A percentile compares a stretch with the other conserved stretches of the same genome.
phyloP scores from a whole-genome alignment of 2,113 vertebrate species.

The Colinus virginianus region DNA sequence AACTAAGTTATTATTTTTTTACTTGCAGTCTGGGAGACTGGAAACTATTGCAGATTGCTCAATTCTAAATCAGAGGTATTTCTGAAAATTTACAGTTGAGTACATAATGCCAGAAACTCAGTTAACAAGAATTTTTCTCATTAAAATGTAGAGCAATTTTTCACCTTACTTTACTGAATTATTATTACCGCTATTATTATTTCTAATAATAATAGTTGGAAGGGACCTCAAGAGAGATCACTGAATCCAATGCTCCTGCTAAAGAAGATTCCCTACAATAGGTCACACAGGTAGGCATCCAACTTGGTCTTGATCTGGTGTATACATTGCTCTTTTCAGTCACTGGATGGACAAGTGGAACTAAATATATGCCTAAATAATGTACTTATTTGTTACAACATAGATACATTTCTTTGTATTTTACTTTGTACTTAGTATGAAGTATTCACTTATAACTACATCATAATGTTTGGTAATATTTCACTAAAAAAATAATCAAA shows the following conservation, averaged over 20 bases:
- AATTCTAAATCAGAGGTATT: background rate
- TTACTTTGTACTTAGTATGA: background rate
- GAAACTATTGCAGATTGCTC: background rate
- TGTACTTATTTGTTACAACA: background rate
- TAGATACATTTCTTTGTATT: background rate
- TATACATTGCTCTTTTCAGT: background rate
- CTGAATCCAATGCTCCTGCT: too few relatives aligned
- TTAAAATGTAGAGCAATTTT: background rate
- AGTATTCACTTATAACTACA: background rate
- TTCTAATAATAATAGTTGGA: too few relatives aligned
- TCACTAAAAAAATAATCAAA: background rate
- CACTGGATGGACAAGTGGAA: background rate
- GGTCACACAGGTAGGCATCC: too few relatives aligned
- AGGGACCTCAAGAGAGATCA: too few relatives aligned
- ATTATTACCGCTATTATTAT: background rate
- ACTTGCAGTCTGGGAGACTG: too few relatives aligned
- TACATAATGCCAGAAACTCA: background rate
- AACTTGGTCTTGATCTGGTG: background rate
- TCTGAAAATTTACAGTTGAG: too few relatives aligned
- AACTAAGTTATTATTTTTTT: background rate
- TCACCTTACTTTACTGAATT: background rate
- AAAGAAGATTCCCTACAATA: too few relatives aligned
- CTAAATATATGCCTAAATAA: background rate
- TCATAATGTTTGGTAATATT: background rate
- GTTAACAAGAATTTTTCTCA: background rate